Conservation (phyloP, 2,113 vertebrate species). For the Malurus cyaneus region DNA sequence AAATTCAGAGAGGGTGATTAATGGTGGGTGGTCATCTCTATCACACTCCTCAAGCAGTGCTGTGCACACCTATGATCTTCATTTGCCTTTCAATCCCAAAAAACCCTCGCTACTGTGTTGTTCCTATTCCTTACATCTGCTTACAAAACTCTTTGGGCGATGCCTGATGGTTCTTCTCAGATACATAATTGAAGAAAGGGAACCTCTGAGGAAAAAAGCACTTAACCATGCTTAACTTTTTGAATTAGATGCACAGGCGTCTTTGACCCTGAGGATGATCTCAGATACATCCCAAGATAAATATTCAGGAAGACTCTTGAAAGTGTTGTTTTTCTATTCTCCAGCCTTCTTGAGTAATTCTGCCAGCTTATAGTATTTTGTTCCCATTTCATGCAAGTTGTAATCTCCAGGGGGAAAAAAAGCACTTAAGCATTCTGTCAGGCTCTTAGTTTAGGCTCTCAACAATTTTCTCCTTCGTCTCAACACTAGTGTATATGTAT, state of each 20-base stretch:
- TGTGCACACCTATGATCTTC: not conserved
- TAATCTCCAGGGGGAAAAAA: constrained; percentile 13
- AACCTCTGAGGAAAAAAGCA: not conserved
- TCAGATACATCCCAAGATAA: not conserved
- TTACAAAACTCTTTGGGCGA: not conserved
- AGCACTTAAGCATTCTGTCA: constrained; percentile 27
- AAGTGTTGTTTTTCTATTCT: not conserved
- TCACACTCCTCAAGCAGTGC: not conserved
- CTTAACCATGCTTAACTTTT: constrained; percentile 21
- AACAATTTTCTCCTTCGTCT: constrained; percentile 1
- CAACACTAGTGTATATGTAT: not conserved
- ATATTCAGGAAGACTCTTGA: constrained; percentile 20
- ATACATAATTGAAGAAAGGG: not conserved
- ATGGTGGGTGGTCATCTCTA: not conserved
- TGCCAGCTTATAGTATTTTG: not conserved
- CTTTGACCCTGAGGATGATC: constrained; percentile 12
- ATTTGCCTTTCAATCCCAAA: not conserved
- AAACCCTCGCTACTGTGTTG: not conserved
- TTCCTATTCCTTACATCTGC: not conserved
- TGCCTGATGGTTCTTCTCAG: not conserved
- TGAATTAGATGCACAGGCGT: not conserved
- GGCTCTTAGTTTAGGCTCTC: constrained; percentile 1
- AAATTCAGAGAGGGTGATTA: not conserved
- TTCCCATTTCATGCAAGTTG: constrained; percentile 3
- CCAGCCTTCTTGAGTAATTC: constrained; percentile 8